Conservation (phyloP, 1,140 invertebrate species). For the Zaprionus lachaisei region DNA sequence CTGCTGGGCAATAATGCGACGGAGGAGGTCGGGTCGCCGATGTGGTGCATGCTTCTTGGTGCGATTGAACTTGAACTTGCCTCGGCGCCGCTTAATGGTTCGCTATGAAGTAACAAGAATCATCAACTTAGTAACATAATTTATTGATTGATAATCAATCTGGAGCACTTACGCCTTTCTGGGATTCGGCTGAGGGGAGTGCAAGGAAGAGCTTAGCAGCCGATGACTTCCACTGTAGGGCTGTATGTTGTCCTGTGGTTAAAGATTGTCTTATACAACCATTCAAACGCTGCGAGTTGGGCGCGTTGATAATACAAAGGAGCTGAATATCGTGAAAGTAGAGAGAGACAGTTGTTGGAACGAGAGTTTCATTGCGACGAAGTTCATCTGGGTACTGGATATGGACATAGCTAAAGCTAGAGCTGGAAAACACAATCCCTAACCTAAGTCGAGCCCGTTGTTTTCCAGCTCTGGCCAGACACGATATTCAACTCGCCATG, state of each 20-base stretch:
- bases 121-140: not conserved
- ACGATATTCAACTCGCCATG: slow-evolving; percentile 82
- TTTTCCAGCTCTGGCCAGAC: slow-evolving; percentile 56
- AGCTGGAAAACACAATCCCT: slow-evolving; percentile 32
- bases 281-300: slow-evolving; percentile 84
- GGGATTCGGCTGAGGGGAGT: slow-evolving; percentile 78
- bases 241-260: slow-evolving; percentile 83
- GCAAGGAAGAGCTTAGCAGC: slow-evolving; percentile 83
- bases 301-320: slow-evolving; percentile 84
- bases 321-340: slow-evolving; percentile 83
- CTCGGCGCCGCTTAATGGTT: slow-evolving; percentile 89
- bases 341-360: slow-evolving; percentile 66
- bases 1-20: slow-evolving; percentile 85
- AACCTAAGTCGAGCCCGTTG: not conserved
- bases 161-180: slow-evolving; percentile 74
- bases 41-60: slow-evolving; percentile 91
- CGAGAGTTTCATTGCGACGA: slow-evolving; percentile 35
- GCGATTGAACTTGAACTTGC: slow-evolving; percentile 91
- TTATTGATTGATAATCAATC: not conserved
- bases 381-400: slow-evolving; percentile 27
- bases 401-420: slow-evolving; percentile 34
- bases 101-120: slow-evolving; percentile 44
- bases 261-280: slow-evolving; percentile 85
- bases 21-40: slow-evolving; percentile 82
- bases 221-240: slow-evolving; percentile 82